These are phyloP conservation scores for Cyprinodon variegatus DNA, from an alignment of 2,113 vertebrate species.

Conservation along the genomic window DNA sequence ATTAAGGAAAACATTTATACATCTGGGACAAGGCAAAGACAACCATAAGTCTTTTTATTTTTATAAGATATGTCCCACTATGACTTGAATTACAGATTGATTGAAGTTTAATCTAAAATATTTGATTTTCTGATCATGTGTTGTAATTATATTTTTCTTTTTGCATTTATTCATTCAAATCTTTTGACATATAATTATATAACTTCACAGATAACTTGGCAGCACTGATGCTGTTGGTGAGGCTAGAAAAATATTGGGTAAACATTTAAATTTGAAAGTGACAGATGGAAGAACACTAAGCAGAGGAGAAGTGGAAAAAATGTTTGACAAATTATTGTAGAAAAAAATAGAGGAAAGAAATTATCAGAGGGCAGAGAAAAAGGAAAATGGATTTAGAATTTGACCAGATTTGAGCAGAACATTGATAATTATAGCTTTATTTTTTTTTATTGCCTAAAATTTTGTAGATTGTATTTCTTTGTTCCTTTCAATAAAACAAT, in stretches of 20 bases:
- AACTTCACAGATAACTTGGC: background rate
- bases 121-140: background rate
- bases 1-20: slow-evolving; percentile 9
- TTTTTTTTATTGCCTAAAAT: too few relatives aligned
- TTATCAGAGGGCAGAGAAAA: background rate
- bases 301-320: background rate
- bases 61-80: slow-evolving; percentile 32
- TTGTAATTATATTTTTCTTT: background rate
- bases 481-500: background rate
- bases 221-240: background rate
- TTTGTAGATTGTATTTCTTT: background rate
- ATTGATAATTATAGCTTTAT: background rate
- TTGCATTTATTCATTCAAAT: slow-evolving; percentile 11
- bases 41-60: slow-evolving; percentile 26
- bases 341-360: background rate
- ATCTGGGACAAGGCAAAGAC: background rate
- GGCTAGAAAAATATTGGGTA: background rate
- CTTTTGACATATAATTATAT: slow-evolving; percentile 2
- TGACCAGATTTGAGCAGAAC: background rate
- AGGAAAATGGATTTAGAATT: background rate
- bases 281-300: background rate
- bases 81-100: background rate
- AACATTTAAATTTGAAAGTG: slow-evolving; percentile 7
- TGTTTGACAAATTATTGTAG: background rate
- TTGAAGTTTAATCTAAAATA: background rate